Evolutionary conservation across 2,888 invertebrate genomes (phyloP).

Genomic region (Catocala fraxini): DNA sequence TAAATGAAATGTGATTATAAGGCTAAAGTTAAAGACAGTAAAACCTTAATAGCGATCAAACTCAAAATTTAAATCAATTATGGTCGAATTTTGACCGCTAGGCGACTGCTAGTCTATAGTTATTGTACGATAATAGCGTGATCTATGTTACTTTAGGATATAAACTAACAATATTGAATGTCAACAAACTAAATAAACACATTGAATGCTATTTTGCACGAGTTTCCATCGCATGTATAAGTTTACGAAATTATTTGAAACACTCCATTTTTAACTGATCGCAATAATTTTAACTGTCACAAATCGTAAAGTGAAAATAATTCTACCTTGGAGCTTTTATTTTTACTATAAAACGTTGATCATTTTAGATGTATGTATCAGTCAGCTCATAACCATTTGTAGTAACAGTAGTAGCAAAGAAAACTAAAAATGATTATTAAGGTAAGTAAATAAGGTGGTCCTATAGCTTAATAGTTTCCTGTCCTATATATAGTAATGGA

Average conservation of each 20-base stretch:
- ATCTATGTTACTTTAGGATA: too few relatives aligned
- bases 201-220: background rate
- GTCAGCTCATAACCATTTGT: slow-evolving; percentile 11
- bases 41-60: too few relatives aligned
- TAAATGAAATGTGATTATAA: too few relatives aligned
- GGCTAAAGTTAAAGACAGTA: too few relatives aligned
- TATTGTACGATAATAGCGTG: too few relatives aligned
- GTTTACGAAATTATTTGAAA: slow-evolving; percentile 8
- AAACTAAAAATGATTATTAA: slow-evolving; percentile 7
- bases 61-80: too few relatives aligned
- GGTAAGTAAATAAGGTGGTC: slow-evolving; percentile 1
- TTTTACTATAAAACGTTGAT: slow-evolving; percentile 8
- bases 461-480: too few relatives aligned
- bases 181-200: slow-evolving; percentile 4
- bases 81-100: too few relatives aligned
- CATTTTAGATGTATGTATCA: slow-evolving; percentile 3
- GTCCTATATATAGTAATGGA: too few relatives aligned
- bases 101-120: too few relatives aligned
- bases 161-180: background rate
- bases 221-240: background rate
- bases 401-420: too few relatives aligned
- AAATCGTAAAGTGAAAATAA: slow-evolving; percentile 6
- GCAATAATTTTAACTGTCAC: background rate
- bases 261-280: background rate
- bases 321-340: slow-evolving; percentile 8